Evolutionary conservation across 2,888 invertebrate genomes (phyloP).

Genomic region (Drosophila merina): DNA sequence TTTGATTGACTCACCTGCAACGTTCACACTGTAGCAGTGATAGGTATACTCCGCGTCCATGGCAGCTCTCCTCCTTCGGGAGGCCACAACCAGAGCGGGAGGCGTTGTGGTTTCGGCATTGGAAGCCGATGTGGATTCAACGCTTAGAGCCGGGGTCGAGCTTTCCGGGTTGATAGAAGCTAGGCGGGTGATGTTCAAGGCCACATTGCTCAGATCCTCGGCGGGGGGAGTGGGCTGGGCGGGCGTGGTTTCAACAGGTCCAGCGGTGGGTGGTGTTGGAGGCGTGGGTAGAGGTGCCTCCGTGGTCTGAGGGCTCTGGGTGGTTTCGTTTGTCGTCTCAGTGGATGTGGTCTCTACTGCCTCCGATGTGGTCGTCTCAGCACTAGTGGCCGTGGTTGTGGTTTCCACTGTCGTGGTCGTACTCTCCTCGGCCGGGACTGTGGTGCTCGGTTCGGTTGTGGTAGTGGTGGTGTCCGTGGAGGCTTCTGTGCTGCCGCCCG

Average conservation of each 20-base stretch:
- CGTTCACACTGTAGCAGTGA: constrained; percentile 75
- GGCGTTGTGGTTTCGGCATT: not conserved
- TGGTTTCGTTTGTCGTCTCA: constrained; percentile 26
- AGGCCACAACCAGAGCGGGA: constrained; percentile 16
- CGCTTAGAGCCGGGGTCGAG: constrained; percentile 34
- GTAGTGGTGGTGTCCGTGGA: constrained; percentile 66
- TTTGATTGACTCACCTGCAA: constrained; percentile 61
- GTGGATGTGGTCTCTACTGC: constrained; percentile 30
- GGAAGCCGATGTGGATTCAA: not conserved
- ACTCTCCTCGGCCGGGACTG: constrained; percentile 11
- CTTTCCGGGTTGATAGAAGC: constrained; percentile 9
- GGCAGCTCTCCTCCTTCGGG: constrained; percentile 61
- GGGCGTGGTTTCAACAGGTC: constrained; percentile 58
- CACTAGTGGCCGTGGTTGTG: constrained; percentile 27
- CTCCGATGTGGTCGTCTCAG: constrained; percentile 32
- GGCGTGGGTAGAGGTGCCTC: constrained; percentile 11
- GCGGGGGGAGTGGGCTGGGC: constrained; percentile 70
- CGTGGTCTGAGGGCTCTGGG: constrained; percentile 40
- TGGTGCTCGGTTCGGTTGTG: constrained; percentile 23
- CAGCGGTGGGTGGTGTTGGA: constrained; percentile 61
- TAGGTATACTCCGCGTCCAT: constrained; percentile 59
- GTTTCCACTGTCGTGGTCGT: constrained; percentile 20
- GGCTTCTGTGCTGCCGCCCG: constrained; percentile 54
- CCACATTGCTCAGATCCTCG: constrained; percentile 33
- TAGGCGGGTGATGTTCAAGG: constrained; percentile 40